Conservation (phyloP, 2,888 invertebrate species). For the Bruchidius siliquastri region DNA sequence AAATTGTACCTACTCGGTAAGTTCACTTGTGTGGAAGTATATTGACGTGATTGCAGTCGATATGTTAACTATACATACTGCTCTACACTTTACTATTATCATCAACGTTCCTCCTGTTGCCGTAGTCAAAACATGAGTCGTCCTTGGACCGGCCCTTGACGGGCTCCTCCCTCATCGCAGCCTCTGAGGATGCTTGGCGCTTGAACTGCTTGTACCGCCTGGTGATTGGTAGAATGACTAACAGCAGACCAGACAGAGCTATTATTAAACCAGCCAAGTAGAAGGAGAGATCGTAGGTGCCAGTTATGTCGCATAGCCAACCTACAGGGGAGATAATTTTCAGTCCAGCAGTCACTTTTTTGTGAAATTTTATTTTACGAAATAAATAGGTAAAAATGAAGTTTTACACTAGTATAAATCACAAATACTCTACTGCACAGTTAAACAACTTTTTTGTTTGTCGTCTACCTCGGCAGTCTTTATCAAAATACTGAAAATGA, state of each 20-base stretch:
- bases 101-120: neutral
- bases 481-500: no score
- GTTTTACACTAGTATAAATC: no score
- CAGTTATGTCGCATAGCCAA: constrained; percentile 75
- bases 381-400: no score
- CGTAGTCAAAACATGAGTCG: neutral
- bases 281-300: constrained; percentile 73
- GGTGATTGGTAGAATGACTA: constrained; percentile 46
- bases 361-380: no score
- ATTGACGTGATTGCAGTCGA: neutral
- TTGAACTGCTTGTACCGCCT: neutral
- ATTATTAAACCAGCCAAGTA: constrained; percentile 79
- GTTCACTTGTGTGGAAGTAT: neutral
- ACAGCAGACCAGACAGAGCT: constrained; percentile 64
- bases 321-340: constrained; percentile 52
- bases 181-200: neutral
- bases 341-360: neutral
- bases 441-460: no score
- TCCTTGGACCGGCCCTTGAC: neutral
- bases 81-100: neutral
- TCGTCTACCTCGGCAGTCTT: no score
- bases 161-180: neutral
- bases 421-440: no score
- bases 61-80: neutral
- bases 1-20: neutral